phyloP scores from a whole-genome alignment of 1,140 invertebrate species.

The Cotesia glomerata region DNA sequence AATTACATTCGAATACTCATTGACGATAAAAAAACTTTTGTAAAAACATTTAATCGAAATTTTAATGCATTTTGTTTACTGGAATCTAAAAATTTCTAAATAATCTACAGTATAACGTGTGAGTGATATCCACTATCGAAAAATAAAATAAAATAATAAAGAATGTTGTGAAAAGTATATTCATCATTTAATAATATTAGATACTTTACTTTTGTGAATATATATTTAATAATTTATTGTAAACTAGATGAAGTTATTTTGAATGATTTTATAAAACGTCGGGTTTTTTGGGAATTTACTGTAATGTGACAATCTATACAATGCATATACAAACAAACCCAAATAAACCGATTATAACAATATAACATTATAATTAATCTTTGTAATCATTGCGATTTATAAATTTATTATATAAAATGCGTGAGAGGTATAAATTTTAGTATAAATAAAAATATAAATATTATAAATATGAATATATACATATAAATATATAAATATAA shows the following conservation, averaged over 20 bases:
- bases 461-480: slow-evolving; percentile 15
- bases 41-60: background rate
- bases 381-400: background rate
- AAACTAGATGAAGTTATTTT: slow-evolving; percentile 55
- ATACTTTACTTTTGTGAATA: slow-evolving; percentile 60
- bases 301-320: too few species aligned
- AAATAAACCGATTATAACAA: too few species aligned
- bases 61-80: background rate
- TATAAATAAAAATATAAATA: background rate
- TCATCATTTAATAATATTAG: slow-evolving; percentile 28
- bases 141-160: slow-evolving; percentile 14
- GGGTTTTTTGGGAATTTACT: slow-evolving; percentile 48
- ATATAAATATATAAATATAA: slow-evolving; percentile 34
- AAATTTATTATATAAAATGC: background rate
- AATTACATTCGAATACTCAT: too few species aligned
- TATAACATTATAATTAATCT: background rate
- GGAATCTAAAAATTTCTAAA: background rate
- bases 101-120: background rate
- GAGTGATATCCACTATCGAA: slow-evolving; percentile 10
- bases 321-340: too few species aligned
- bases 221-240: slow-evolving; percentile 64
- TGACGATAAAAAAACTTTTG: too few species aligned
- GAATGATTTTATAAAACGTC: slow-evolving; percentile 41
- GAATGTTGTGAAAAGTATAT: slow-evolving; percentile 31
- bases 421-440: background rate